Conservation (phyloP, 64 coral and sea anemone genomes). For the Trachythela sp. region DNA sequence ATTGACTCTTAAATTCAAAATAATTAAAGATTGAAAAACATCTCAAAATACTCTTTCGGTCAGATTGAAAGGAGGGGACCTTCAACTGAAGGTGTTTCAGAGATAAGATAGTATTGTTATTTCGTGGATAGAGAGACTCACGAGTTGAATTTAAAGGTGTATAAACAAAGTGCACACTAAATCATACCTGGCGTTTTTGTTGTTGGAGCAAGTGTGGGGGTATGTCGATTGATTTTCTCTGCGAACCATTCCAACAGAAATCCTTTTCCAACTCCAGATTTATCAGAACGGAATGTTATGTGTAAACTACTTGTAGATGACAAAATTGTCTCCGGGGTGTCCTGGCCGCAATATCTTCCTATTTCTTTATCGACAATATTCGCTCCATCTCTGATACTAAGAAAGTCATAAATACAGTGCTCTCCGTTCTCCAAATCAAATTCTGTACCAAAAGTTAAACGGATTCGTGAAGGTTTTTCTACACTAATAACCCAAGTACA, state of each 20-base stretch:
- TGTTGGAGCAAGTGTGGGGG: neutral
- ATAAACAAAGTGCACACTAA: neutral
- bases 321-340: neutral
- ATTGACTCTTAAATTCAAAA: no score
- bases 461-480: neutral
- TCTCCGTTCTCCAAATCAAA: neutral
- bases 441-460: neutral
- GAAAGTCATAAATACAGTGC: neutral
- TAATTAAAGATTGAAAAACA: no score
- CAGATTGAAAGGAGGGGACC: no score
- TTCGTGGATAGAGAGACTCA: neutral
- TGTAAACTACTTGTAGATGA: neutral
- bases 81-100: no score
- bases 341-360: neutral
- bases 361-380: neutral
- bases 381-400: neutral
- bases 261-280: conserved; percentile 7
- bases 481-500: conserved; percentile 7
- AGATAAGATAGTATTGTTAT: no score
- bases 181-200: neutral
- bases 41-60: no score
- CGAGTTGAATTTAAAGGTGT: neutral
- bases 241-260: neutral
- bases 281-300: conserved; percentile 12
- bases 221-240: neutral